A percentile compares a stretch with the other conserved stretches of the same genome.
Evolutionary conservation across 1,140 invertebrate genomes (phyloP).

Genomic region (Polyergus mexicanus): DNA sequence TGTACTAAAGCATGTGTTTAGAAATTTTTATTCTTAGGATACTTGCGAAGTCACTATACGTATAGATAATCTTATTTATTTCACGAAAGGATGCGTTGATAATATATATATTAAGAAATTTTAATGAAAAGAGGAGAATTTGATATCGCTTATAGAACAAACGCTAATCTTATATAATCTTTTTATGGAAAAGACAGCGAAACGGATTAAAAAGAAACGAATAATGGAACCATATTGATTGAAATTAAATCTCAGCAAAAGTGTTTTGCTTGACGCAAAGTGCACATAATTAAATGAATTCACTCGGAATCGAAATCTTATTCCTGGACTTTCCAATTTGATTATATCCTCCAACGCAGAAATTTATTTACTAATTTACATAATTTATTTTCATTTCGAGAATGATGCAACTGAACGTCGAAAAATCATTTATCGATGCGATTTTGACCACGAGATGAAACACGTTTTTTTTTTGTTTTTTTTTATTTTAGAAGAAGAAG

Average conservation of each 20-base stretch:
- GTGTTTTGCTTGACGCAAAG: neutral
- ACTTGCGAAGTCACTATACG: too few relatives aligned
- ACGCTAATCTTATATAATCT: neutral
- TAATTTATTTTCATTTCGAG: constrained; percentile 14
- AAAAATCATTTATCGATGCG: neutral
- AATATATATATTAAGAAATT: too few relatives aligned
- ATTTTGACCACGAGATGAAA: neutral
- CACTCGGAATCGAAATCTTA: constrained; percentile 20
- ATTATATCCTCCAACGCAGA: neutral
- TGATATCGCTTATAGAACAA: neutral
- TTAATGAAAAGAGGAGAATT: neutral
- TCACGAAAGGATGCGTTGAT: neutral
- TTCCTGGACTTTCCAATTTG: neutral
- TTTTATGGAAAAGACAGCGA: neutral
- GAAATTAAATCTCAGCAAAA: constrained; percentile 44
- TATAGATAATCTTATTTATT: neutral
- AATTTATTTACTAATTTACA: constrained; percentile 33
- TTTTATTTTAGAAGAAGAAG: neutral
- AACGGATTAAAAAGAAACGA: constrained; percentile 14
- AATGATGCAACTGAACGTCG: neutral
- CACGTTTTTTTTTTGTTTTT: neutral
- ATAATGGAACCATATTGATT: constrained; percentile 17
- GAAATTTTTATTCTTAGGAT: neutral
- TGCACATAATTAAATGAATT: constrained; percentile 34
- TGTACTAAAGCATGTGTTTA: neutral